phyloP scores from a whole-genome alignment of 2,113 vertebrate species.

The Mustelus asterias region DNA sequence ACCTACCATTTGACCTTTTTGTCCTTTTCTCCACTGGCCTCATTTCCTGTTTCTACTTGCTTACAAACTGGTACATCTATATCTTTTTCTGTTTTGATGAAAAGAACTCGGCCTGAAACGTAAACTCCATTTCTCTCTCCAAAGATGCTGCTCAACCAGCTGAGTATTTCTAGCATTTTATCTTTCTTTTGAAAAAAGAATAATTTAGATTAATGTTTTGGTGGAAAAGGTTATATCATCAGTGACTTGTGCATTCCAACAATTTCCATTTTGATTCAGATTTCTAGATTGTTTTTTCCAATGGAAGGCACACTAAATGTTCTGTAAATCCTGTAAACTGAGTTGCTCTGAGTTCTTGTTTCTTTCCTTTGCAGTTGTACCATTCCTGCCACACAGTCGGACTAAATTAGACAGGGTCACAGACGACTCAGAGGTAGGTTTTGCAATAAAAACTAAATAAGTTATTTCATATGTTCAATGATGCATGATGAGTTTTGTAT shows the following conservation, averaged over 20 bases:
- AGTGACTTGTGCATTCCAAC: neutral
- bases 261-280: neutral
- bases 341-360: neutral
- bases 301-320: neutral
- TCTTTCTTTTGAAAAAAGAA: neutral
- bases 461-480: neutral
- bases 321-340: neutral
- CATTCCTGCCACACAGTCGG: constrained; percentile 75
- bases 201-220: neutral
- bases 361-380: constrained; percentile 56
- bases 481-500: neutral
- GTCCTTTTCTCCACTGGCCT: too few species aligned
- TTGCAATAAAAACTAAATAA: neutral
- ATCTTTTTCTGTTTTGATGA: neutral
- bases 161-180: neutral
- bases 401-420: constrained; percentile 70
- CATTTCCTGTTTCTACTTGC: neutral
- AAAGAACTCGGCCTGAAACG: neutral
- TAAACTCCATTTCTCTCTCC: neutral
- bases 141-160: neutral
- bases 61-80: neutral
- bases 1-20: neutral
- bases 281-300: neutral
- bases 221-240: neutral
- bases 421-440: constrained; percentile 79